Conservation (phyloP, 2,797 vertebrate species). For the Sebastes wilsoni region DNA sequence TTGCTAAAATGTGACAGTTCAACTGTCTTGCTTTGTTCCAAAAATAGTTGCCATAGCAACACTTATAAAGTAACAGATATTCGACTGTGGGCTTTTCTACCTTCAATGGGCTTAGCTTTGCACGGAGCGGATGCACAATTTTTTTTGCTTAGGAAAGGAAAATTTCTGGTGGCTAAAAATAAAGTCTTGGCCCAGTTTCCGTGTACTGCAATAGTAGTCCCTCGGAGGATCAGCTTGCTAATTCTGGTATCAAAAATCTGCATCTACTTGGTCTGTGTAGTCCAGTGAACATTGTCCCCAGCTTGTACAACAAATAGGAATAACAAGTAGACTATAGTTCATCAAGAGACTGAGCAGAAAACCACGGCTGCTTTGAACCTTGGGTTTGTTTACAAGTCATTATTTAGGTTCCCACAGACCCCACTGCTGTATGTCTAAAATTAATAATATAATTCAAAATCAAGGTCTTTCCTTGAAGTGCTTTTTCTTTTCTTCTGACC, state of each 20-base stretch:
- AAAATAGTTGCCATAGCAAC: slow-evolving; percentile 69
- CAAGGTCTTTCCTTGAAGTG: not conserved
- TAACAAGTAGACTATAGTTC: not conserved
- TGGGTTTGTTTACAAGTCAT: not conserved
- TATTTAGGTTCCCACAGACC: not conserved
- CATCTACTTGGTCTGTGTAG: not conserved
- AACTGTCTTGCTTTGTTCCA: slow-evolving; percentile 41
- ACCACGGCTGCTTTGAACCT: not conserved
- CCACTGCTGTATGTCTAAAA: not conserved
- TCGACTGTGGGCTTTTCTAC: slow-evolving; percentile 13
- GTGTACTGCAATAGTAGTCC: slow-evolving; percentile 25
- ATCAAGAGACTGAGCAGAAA: not conserved
- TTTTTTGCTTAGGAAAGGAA: slow-evolving; percentile 36
- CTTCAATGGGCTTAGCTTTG: slow-evolving; percentile 13
- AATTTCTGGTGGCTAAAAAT: slow-evolving; percentile 50
- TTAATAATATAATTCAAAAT: not conserved
- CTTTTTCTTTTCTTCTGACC: not conserved
- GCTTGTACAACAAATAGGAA: not conserved
- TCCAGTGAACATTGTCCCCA: not conserved
- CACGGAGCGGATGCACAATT: slow-evolving; percentile 6
- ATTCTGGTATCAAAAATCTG: slow-evolving; percentile 5
- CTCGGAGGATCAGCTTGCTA: slow-evolving; percentile 8
- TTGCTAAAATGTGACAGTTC: slow-evolving; percentile 37
- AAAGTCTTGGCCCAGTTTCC: slow-evolving; percentile 53
- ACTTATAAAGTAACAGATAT: slow-evolving; percentile 25